These are phyloP conservation scores for Arizona elegans DNA, from an alignment of 2,113 vertebrate genomes.

Conservation along the genomic window DNA sequence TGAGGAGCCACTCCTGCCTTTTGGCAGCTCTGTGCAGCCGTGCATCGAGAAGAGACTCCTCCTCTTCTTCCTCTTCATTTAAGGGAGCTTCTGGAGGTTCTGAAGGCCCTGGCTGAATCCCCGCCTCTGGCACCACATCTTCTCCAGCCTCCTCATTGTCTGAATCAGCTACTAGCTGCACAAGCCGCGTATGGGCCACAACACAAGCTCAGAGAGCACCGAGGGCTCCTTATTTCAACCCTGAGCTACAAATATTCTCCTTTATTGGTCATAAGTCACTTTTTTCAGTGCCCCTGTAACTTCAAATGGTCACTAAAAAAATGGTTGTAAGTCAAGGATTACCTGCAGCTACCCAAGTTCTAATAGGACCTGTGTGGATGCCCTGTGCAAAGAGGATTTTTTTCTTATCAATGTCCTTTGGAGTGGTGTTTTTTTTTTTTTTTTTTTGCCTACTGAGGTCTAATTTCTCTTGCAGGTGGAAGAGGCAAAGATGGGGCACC, in stretches of 20 bases:
- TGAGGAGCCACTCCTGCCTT: too few relatives aligned
- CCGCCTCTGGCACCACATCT: too few relatives aligned
- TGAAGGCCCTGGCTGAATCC: too few relatives aligned
- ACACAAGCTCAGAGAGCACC: neutral
- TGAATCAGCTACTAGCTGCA: too few relatives aligned
- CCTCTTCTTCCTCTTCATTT: too few relatives aligned
- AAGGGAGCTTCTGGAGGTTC: too few relatives aligned
- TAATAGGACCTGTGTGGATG: neutral
- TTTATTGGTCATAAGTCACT: neutral
- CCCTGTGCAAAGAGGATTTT: neutral
- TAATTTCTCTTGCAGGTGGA: conserved; percentile 75
- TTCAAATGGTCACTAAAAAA: neutral
- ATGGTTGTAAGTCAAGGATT: neutral
- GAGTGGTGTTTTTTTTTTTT: too few relatives aligned
- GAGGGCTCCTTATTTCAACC: neutral
- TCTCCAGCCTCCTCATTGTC: too few relatives aligned
- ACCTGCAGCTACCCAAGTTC: neutral
- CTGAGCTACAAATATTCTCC: neutral
- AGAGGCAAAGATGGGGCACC: conserved; percentile 90
- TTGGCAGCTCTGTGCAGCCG: too few relatives aligned
- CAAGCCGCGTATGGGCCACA: too few relatives aligned
- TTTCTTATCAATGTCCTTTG: neutral
- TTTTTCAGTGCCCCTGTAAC: neutral
- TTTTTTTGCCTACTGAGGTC: conserved; percentile 20
- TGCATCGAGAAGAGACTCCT: too few relatives aligned